Evolutionary conservation across 2,797 vertebrate genomes (phyloP), one percentile per base, ranked within the genome.

Genomic region (Oreortyx pictus): DNA sequence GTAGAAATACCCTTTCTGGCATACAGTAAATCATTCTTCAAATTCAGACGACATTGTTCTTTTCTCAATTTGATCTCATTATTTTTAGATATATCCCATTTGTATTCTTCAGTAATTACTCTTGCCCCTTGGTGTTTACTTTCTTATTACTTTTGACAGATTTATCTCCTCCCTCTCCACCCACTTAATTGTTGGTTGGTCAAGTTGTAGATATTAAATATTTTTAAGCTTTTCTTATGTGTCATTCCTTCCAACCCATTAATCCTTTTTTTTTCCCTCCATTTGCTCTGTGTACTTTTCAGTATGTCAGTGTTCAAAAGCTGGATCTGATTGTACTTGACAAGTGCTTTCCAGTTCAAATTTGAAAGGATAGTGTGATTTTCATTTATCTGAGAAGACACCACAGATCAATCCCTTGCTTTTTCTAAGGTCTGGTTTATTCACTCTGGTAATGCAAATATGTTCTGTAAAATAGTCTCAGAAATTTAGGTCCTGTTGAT

Each of bases 161-260:
- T 82, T 50, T 47, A 86, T 95, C 86, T 91, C 89, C 89, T 90
- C 94, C 70, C 56, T 76, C 43, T 92, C 46, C 84, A 93, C 78
- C 57, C 41, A 72, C 41, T 94, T 97, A 95, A 97, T 95, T 96
- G 94, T 96, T 96, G 95, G 93, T 92, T 96, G 96, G 82, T 92
- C 89, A 96, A 94, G 96, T 88, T 96, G 83, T 96, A 94, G 94
- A 82, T 96, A 95, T 95, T 96, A 96, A 97, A 96, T 93, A 67
- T 91, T 80, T 74, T 39, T 86, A 37, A 88, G 59, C 33, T 87
- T 95, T 95, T 91, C 82, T 95, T 76, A 33, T 3, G 54, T 82
- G 80, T 90, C 71, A 66, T 66, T 62, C n/a, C 15, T 83, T 95
- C 56, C 77, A 90, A 78, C 4, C 70, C 66, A 82, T 90, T 89